These are phyloP conservation scores for Percopsis omiscomaycus DNA, from an alignment of 2,797 vertebrate species.

Conservation along the genomic window DNA sequence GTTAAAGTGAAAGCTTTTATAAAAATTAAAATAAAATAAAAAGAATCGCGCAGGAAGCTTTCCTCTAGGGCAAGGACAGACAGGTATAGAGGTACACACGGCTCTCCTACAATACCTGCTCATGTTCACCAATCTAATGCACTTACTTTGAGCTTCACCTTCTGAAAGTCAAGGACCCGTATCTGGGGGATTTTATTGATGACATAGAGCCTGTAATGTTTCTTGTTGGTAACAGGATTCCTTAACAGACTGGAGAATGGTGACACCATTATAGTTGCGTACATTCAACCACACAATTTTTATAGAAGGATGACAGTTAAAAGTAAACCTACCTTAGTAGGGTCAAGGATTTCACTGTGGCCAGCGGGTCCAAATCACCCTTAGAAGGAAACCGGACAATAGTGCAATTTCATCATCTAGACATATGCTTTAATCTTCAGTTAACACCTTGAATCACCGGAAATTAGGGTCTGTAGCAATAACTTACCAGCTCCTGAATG, in stretches of 20 bases:
- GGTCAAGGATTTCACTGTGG: constrained; percentile 86
- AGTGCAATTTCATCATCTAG: not conserved
- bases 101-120: not conserved
- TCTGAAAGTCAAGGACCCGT: constrained; percentile 96
- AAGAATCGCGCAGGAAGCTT: constrained; percentile 1
- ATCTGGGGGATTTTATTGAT: constrained; percentile 94
- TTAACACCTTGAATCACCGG: not conserved
- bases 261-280: not conserved
- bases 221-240: constrained; percentile 98
- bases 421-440: not conserved
- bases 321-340: constrained; percentile 85
- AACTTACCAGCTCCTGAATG: constrained; percentile 93
- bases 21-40: not conserved
- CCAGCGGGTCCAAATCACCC: constrained; percentile 93
- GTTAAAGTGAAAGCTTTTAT: constrained; percentile 76
- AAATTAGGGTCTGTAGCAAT: not conserved
- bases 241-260: constrained; percentile 83
- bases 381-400: constrained; percentile 51
- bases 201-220: constrained; percentile 95
- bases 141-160: constrained; percentile 92
- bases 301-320: no score
- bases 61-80: not conserved
- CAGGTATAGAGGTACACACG: not conserved
- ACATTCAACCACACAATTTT: not conserved
- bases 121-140: not conserved